These are phyloP conservation scores for Gallinago solitaria DNA, from an alignment of 2,797 vertebrate species.

Conservation along the genomic window DNA sequence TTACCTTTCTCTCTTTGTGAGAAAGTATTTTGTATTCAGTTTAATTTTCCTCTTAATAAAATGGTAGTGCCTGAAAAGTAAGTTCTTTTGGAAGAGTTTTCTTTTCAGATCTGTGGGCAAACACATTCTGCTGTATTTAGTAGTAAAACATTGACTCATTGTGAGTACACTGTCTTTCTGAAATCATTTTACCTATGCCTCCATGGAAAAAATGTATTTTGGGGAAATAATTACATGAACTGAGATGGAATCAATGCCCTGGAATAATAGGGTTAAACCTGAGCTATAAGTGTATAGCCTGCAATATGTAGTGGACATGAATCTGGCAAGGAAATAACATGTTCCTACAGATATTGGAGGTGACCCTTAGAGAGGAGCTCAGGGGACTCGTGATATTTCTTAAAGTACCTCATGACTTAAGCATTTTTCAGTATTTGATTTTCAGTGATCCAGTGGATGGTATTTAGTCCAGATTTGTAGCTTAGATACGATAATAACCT, in stretches of 20 bases:
- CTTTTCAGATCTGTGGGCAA: slow-evolving; percentile 62
- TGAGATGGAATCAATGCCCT: background rate
- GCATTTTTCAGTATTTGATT: background rate
- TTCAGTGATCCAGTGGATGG: background rate
- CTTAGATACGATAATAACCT: background rate
- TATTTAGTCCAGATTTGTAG: slow-evolving; percentile 8
- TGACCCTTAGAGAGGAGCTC: background rate
- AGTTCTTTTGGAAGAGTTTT: slow-evolving; percentile 71
- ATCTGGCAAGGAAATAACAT: background rate
- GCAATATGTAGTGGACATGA: background rate
- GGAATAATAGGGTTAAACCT: background rate
- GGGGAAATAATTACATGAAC: background rate
- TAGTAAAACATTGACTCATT: slow-evolving; percentile 38
- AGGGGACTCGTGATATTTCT: background rate
- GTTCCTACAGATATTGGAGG: background rate
- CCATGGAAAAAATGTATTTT: background rate
- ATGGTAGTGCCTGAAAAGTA: slow-evolving; percentile 73
- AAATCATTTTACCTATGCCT: background rate
- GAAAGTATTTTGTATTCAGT: slow-evolving; percentile 70
- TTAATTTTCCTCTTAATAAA: slow-evolving; percentile 73
- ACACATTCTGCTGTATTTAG: slow-evolving; percentile 38
- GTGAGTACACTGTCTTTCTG: background rate
- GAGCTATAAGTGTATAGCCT: background rate
- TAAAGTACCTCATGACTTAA: background rate
- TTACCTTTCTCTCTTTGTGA: slow-evolving; percentile 69